A percentile compares a stretch with the other conserved stretches of the same genome.
These are phyloP conservation scores for Ochlodes sylvanus DNA, from an alignment of 2,888 invertebrate species.

Conservation along the genomic window DNA sequence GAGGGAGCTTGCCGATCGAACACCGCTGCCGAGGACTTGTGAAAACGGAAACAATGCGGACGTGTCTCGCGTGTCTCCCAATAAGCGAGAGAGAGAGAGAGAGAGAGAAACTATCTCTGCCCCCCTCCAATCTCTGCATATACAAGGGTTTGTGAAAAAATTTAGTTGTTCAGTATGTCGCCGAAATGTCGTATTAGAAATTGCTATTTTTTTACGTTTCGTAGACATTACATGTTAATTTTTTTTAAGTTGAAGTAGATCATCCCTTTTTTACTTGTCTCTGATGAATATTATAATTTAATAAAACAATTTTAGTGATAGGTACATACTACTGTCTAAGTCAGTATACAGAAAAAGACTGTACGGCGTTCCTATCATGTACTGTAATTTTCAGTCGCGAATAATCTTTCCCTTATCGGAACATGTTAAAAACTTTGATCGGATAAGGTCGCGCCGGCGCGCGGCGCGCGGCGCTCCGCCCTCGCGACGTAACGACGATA, in stretches of 20 bases:
- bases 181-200: no score
- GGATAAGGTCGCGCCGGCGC: background rate
- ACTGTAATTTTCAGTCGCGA: no score
- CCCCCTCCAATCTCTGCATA: background rate
- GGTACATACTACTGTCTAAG: no score
- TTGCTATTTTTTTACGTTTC: no score
- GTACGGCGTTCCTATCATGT: no score
- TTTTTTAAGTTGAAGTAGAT: no score
- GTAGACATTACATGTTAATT: no score
- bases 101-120: background rate
- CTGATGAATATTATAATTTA: no score
- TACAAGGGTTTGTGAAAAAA: background rate
- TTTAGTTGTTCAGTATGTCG: background rate
- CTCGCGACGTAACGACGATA: slow-evolving; percentile 12
- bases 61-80: slow-evolving; percentile 4
- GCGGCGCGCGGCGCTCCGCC: background rate
- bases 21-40: slow-evolving; percentile 2
- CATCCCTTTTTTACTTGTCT: no score
- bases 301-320: no score
- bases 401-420: background rate
- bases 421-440: slow-evolving; percentile 24
- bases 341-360: no score
- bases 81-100: background rate
- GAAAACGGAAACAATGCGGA: slow-evolving; percentile 21
- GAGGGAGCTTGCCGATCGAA: slow-evolving; percentile 1